A percentile compares a stretch with the other conserved stretches of the same genome.
These are phyloP conservation scores for Achatina immaculata DNA, from an alignment of 1,140 invertebrate genomes.

Conservation along the genomic window DNA sequence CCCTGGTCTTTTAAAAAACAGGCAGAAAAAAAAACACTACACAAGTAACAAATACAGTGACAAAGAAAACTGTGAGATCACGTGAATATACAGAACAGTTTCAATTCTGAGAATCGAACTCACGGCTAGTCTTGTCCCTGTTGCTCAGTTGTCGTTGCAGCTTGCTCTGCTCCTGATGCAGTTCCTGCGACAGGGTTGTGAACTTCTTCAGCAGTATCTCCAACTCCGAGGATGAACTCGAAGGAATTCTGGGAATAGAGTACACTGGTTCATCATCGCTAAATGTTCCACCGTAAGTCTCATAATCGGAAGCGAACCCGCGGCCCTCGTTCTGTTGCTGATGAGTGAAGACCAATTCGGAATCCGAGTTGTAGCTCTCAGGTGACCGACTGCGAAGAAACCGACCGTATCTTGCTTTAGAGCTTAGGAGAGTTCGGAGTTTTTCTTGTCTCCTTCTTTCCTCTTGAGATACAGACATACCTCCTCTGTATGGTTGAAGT, in stretches of 20 bases:
- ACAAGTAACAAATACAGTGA: too few species aligned
- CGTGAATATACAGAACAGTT: too few species aligned
- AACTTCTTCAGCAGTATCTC: conserved; percentile 80
- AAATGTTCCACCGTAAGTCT: conserved; percentile 63
- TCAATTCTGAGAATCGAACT: neutral
- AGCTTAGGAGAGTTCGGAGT: conserved; percentile 62
- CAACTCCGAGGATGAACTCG: conserved; percentile 63
- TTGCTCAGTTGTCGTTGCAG: conserved; percentile 69
- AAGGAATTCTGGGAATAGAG: conserved; percentile 59
- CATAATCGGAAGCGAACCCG: conserved; percentile 64
- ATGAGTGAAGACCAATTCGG: conserved; percentile 76
- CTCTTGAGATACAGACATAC: conserved; percentile 44
- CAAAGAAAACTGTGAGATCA: too few species aligned
- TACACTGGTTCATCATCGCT: conserved; percentile 66
- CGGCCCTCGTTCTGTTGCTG: conserved; percentile 74
- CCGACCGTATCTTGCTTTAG: conserved; percentile 63
- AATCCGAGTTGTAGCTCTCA: conserved; percentile 81
- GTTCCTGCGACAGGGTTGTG: conserved; percentile 72
- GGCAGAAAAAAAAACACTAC: too few species aligned
- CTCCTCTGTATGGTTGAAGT: conserved; percentile 23
- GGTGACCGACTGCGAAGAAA: conserved; percentile 61
- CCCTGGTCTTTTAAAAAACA: too few species aligned
- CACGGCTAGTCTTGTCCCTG: conserved; percentile 47
- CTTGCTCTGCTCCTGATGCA: conserved; percentile 69
- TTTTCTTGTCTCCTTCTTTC: conserved; percentile 58